Percentiles rank a stretch among this genome's conserved stretches.
phyloP scores from a whole-genome alignment of 2,888 invertebrate species.

The Eumacrocentrus americanus region DNA sequence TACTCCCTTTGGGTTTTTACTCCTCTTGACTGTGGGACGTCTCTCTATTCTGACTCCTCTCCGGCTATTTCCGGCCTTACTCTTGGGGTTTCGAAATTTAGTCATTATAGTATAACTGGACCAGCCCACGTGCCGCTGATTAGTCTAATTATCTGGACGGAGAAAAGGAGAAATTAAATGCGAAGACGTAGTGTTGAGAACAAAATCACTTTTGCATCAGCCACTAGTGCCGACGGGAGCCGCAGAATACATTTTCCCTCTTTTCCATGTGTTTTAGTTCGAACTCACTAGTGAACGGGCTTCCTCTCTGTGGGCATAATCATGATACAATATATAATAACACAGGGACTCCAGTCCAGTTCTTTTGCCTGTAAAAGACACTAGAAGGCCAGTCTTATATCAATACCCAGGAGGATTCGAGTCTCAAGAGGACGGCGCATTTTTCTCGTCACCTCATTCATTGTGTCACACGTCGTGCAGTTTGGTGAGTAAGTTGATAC shows the following conservation, averaged over 20 bases:
- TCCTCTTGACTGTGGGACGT: slow-evolving; percentile 16
- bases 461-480: slow-evolving; percentile 7
- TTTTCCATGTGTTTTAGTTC: too few species aligned
- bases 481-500: not conserved
- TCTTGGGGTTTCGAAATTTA: slow-evolving; percentile 38
- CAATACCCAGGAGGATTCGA: slow-evolving; percentile 10
- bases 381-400: too few species aligned
- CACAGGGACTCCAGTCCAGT: too few species aligned
- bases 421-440: slow-evolving; percentile 3
- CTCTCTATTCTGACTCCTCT: slow-evolving; percentile 22
- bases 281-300: too few species aligned
- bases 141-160: slow-evolving; percentile 54
- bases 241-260: too few species aligned
- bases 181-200: slow-evolving; percentile 24
- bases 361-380: too few species aligned
- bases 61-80: slow-evolving; percentile 6
- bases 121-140: slow-evolving; percentile 59
- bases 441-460: slow-evolving; percentile 22
- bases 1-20: slow-evolving; percentile 29
- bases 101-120: slow-evolving; percentile 35
- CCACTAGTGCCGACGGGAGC: too few species aligned
- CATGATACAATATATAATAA: too few species aligned
- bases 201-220: slow-evolving; percentile 30
- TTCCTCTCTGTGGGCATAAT: too few species aligned
- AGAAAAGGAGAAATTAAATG: slow-evolving; percentile 12